phyloP scores from a whole-genome alignment of 1,140 invertebrate species.

The Hesperophylax magnus region DNA sequence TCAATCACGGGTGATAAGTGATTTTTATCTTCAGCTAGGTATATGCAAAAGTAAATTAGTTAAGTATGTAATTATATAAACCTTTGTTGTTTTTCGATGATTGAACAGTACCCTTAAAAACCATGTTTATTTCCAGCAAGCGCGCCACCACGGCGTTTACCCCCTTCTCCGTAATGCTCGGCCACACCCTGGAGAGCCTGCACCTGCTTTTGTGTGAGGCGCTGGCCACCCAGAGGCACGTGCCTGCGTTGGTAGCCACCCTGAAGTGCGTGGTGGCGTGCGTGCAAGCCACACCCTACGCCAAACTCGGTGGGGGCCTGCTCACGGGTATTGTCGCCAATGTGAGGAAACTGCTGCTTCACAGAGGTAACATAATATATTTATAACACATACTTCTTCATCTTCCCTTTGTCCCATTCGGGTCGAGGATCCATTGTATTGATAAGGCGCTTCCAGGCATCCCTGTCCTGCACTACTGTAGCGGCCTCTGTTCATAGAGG shows the following conservation, averaged over 20 bases:
- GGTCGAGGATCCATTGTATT: too few relatives aligned
- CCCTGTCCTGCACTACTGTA: too few relatives aligned
- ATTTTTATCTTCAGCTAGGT: too few relatives aligned
- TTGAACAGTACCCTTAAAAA: too few relatives aligned
- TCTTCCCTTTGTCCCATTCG: too few relatives aligned
- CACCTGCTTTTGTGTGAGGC: conserved; percentile 79
- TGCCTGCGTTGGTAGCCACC: conserved; percentile 76
- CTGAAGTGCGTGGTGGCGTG: conserved; percentile 84
- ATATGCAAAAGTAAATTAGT: too few relatives aligned
- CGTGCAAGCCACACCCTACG: conserved; percentile 81
- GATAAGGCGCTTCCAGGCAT: too few relatives aligned
- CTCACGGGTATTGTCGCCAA: conserved; percentile 80
- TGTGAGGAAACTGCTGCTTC: conserved; percentile 76
- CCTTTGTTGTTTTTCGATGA: too few relatives aligned
- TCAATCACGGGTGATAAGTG: too few relatives aligned
- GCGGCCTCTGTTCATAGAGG: too few relatives aligned
- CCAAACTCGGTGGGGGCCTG: conserved; percentile 79
- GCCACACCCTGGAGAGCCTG: conserved; percentile 79
- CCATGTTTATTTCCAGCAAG: conserved; percentile 60
- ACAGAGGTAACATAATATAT: conserved; percentile 82
- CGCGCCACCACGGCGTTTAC: conserved; percentile 76
- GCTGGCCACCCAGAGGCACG: conserved; percentile 77
- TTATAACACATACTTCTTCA: too few relatives aligned
- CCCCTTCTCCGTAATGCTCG: conserved; percentile 83
- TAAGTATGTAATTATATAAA: too few relatives aligned